phyloP scores from a whole-genome alignment of 1,140 invertebrate genomes.

The Bombus turneri region DNA sequence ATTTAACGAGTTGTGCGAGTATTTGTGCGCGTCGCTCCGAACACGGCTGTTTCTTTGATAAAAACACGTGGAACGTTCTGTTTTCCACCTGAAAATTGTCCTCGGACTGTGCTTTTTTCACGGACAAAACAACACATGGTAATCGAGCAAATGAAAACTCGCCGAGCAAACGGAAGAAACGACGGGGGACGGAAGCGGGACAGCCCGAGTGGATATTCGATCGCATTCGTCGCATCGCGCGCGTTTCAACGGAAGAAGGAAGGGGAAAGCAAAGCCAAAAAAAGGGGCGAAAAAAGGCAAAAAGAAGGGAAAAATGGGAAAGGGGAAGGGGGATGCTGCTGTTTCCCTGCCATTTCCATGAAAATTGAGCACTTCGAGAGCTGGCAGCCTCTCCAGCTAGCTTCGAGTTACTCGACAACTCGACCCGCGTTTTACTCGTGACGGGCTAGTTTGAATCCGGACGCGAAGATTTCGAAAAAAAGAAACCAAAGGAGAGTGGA shows the following conservation, averaged over 20 bases:
- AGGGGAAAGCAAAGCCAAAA: slow-evolving; percentile 21
- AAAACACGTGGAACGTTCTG: slow-evolving; percentile 38
- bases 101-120: slow-evolving; percentile 16
- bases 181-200: slow-evolving; percentile 26
- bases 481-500: neutral
- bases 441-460: slow-evolving; percentile 13
- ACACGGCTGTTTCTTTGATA: neutral
- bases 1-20: neutral
- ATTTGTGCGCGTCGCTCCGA: neutral
- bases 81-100: slow-evolving; percentile 29
- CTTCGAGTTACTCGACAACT: slow-evolving; percentile 54
- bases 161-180: slow-evolving; percentile 42
- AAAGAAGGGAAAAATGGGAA: neutral
- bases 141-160: slow-evolving; percentile 66
- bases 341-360: slow-evolving; percentile 63
- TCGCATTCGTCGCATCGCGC: slow-evolving; percentile 31
- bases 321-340: slow-evolving; percentile 10
- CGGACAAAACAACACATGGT: slow-evolving; percentile 50
- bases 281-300: neutral
- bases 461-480: neutral
- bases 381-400: slow-evolving; percentile 39
- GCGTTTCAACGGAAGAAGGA: slow-evolving; percentile 32
- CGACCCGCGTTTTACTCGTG: slow-evolving; percentile 48
- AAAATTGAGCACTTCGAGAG: slow-evolving; percentile 61
- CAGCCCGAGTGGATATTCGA: slow-evolving; percentile 41